A percentile compares a stretch with the other conserved stretches of the same genome.
Evolutionary conservation across 92 coral and sea anemone genomes (phyloP).

Genomic region (Palythoa grandiflora): DNA sequence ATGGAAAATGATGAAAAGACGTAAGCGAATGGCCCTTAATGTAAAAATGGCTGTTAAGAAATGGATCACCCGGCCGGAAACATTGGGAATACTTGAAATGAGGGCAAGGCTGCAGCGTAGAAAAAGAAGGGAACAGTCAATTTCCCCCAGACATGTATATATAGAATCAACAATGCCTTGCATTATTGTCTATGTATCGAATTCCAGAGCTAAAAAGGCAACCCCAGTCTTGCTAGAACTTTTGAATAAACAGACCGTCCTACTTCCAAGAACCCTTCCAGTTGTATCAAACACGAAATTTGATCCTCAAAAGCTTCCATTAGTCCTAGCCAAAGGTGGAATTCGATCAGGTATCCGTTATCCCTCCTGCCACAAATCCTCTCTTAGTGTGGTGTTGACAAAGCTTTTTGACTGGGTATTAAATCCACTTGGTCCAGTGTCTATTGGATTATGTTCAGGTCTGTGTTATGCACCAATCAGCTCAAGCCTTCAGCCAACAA

Average conservation of each 20-base stretch:
- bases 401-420: constrained; percentile 8
- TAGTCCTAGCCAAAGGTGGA: background rate
- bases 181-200: constrained; percentile 5
- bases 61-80: background rate
- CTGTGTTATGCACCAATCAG: background rate
- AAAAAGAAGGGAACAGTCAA: background rate
- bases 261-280: background rate
- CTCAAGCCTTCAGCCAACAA: constrained; percentile 1
- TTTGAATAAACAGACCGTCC: background rate
- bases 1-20: background rate
- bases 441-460: background rate
- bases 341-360: background rate
- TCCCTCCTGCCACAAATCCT: background rate
- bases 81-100: background rate
- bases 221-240: background rate
- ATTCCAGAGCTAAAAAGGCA: background rate
- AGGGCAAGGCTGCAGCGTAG: background rate
- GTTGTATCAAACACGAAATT: background rate
- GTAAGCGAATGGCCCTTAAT: background rate
- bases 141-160: background rate
- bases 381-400: background rate
- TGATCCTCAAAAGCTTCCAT: background rate
- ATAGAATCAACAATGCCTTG: background rate
- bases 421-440: background rate
- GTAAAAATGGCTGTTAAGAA: background rate